Base-by-base conservation (phyloP, 1,140 invertebrate genomes). In the Leptoteleia sp. region DNA sequence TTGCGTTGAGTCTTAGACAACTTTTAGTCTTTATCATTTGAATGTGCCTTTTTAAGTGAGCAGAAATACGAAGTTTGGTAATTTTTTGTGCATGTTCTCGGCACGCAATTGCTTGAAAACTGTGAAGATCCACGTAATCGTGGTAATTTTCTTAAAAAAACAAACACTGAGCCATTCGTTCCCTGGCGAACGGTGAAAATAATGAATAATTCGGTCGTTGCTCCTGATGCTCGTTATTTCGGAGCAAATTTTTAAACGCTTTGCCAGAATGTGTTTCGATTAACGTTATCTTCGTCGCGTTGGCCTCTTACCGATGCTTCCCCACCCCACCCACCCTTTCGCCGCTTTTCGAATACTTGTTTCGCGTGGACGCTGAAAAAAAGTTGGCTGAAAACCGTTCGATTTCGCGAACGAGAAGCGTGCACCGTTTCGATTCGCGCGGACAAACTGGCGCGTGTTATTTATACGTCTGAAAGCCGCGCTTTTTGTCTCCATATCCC, bases 341-440 rank as follows among this genome's bases (percentile, higher is more conserved):
- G 12, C 3, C 37, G 11, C 54, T 73, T 79, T 73, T 70, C 70
- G 70, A 73, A 79, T 79, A 73, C 76, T 64, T 75, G 76, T 79
- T 79, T 70, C 64, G 62, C 64, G 64, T 16, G 62, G 68, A 45
- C 55, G 62, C 0, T 62, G 43, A 79, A 79, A 79, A 68, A 76
- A 79, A 70, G 61, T 73, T 61, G 64, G 3, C 55, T 64, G 70
- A 70, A 79, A 79, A 79, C 70, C 77, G 71, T 75, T 75, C 77
- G 77, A 75, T 79, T 79, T 79, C 65, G 77, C 70, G 70, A 16
- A 55, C 68, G 50, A 29, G 38, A 22, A 48, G 31, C 17, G 42
- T 25, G 57, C 48, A 45, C 35, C 33, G 33, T 67, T 65, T 54
- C 40, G 35, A 64, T 59, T 31, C n/a, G 19, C 55, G 38, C 38